Evolutionary conservation across 2,113 vertebrate species (phyloP).

Genomic region (Calidris pugnax): DNA sequence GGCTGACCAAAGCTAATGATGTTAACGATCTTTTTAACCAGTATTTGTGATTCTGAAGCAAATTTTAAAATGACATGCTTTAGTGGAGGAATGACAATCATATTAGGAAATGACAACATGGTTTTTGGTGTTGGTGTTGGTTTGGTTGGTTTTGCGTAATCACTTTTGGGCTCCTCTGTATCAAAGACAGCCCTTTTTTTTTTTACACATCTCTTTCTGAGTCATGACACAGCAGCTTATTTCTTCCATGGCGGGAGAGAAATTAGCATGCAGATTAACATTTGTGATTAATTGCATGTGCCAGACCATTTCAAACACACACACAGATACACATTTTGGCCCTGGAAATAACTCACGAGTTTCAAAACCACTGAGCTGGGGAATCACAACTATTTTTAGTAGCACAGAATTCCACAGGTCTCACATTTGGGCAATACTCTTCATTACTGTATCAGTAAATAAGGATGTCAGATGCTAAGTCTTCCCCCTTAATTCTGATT

Average conservation of each 20-base stretch:
- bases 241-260: not conserved
- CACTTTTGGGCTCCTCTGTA: not conserved
- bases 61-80: not conserved
- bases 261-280: not conserved
- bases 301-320: not conserved
- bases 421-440: not conserved
- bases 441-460: not conserved
- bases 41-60: not conserved
- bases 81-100: not conserved
- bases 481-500: not conserved
- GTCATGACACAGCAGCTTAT: not conserved
- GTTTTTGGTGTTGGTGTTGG: not conserved
- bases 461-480: not conserved
- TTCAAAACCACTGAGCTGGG: not conserved
- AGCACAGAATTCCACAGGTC: not conserved
- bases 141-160: not conserved
- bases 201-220: not conserved
- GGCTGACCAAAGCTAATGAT: not conserved
- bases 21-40: not conserved
- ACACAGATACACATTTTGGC: not conserved
- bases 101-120: not conserved
- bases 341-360: not conserved
- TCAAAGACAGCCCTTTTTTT: not conserved
- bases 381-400: not conserved
- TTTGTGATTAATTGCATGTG: not conserved